Evolutionary conservation across 2,113 vertebrate species (phyloP), one percentile per base, ranked within the genome.

Genomic region (Uria lomvia): DNA sequence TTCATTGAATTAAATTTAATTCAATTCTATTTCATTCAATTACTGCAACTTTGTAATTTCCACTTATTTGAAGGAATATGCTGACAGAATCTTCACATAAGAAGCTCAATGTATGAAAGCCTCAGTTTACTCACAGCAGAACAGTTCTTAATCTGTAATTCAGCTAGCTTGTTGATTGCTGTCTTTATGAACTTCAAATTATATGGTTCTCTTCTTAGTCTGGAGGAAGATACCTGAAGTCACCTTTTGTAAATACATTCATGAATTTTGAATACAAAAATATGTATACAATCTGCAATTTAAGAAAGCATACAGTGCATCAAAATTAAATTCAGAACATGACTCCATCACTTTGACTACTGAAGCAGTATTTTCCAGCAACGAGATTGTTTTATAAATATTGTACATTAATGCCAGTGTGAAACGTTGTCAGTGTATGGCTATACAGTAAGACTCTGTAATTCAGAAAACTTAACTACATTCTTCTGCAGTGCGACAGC

Each of bases 241-340:
- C 38, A 88, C 9, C 30, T 86, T 78, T 56, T 42, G 15, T 29
- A 87, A 94, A 81, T 27, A 38, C 2, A 27, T 38, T 63, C 24
- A 38, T 53, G 20, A 66, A 74, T 95, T 95, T 52, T 79, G 52
- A 90, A 87, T 59, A 53, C 21, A 92, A 86, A 90, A 77, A 40
- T 66, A 56, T 0, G 0, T 22, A 55, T 24, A 58, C 9, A 40
- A 32, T 15, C 32, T 63, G 53, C 9, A 65, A 74, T 7, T 86
- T 63, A 55, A 63, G 13, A 81, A 93, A 77, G 24, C 56, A 77
- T 34, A 9, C 5, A n/a, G 45, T 15, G 15, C 16, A 53, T 56
- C 24, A 67, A 55, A 84, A 74, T 86, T 83, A 49, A 86, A 42
- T 71, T 85, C 65, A 38, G 24, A 85, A 59, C 26, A 29, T 3